Evolutionary conservation across 2,888 invertebrate species (phyloP).

Genomic region (Macrostomum cliftonense): DNA sequence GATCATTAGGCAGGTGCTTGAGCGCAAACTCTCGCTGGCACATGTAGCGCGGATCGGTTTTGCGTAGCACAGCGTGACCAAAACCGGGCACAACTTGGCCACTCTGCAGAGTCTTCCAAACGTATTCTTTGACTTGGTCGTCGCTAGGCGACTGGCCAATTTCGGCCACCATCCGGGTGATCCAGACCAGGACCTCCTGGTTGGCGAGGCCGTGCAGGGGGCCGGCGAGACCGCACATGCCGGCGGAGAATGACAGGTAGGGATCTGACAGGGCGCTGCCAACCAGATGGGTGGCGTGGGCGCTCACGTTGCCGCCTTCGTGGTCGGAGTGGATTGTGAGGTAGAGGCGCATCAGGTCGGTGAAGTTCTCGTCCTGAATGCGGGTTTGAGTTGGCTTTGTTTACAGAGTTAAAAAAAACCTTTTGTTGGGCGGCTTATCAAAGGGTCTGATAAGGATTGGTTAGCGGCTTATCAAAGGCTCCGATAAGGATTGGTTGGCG

Average conservation of each 20-base stretch:
- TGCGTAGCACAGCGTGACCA: slow-evolving; percentile 81
- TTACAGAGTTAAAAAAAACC: too few relatives aligned
- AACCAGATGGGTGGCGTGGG: slow-evolving; percentile 77
- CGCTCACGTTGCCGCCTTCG: slow-evolving; percentile 76
- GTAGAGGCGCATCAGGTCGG: slow-evolving; percentile 75
- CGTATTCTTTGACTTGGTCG: slow-evolving; percentile 78
- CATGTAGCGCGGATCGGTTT: slow-evolving; percentile 76
- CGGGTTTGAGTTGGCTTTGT: too few relatives aligned
- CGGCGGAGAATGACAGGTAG: slow-evolving; percentile 73
- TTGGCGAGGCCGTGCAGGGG: slow-evolving; percentile 87
- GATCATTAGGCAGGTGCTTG: slow-evolving; percentile 76
- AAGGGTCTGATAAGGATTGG: too few relatives aligned
- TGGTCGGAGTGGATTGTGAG: slow-evolving; percentile 56
- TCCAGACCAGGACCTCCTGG: slow-evolving; percentile 77
- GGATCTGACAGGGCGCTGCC: slow-evolving; percentile 83
- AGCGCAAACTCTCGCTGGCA: slow-evolving; percentile 83
- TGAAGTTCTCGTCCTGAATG: slow-evolving; percentile 50
- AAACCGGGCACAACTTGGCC: slow-evolving; percentile 93
- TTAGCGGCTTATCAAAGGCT: too few relatives aligned
- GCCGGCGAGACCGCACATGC: slow-evolving; percentile 79
- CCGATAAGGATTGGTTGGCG: too few relatives aligned
- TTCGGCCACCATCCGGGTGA: slow-evolving; percentile 67
- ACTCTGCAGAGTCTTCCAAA: slow-evolving; percentile 84
- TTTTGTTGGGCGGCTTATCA: too few relatives aligned
- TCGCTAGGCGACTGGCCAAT: slow-evolving; percentile 61